Percentiles rank a stretch among this genome's conserved stretches.
Evolutionary conservation across 2,113 vertebrate species (phyloP).

Genomic region (Vanacampus margaritifer): DNA sequence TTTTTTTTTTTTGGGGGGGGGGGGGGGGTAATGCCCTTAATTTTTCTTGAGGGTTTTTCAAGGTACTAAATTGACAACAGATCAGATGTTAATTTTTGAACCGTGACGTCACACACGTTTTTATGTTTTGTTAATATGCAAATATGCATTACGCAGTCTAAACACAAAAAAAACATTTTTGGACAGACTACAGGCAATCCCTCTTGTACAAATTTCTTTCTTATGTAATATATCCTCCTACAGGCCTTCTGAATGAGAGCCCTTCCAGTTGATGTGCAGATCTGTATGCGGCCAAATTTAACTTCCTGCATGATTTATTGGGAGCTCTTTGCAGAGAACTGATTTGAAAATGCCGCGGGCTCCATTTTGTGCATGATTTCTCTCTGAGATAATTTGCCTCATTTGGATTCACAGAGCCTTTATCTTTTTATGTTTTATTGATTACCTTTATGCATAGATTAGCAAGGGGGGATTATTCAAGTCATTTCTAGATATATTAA

Average conservation of each 20-base stretch:
- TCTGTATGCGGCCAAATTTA: conserved; percentile 24
- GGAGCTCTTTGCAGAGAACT: conserved; percentile 5
- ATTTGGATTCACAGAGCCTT: conserved; percentile 1
- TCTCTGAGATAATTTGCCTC: conserved; percentile 6
- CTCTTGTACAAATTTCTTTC: conserved; percentile 19
- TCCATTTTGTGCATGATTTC: conserved; percentile 40
- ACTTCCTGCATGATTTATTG: conserved; percentile 19
- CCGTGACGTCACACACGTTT: background rate
- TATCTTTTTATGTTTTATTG: background rate
- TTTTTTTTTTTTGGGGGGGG: too few species aligned
- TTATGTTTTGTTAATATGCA: background rate
- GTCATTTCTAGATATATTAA: background rate
- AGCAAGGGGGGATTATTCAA: too few species aligned
- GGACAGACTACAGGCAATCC: background rate
- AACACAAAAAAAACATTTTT: conserved; percentile 30
- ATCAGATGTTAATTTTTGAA: background rate
- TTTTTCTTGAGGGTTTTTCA: background rate
- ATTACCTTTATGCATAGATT: background rate
- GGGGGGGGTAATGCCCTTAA: too few species aligned
- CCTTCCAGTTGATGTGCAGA: conserved; percentile 21
- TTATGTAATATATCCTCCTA: conserved; percentile 62
- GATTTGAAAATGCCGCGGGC: conserved; percentile 4
- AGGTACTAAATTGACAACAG: background rate
- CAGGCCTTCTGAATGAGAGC: conserved; percentile 32
- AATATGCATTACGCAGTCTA: conserved; percentile 19